phyloP scores from a whole-genome alignment of 2,797 vertebrate genomes.

The Paedocypris micromegethes region DNA sequence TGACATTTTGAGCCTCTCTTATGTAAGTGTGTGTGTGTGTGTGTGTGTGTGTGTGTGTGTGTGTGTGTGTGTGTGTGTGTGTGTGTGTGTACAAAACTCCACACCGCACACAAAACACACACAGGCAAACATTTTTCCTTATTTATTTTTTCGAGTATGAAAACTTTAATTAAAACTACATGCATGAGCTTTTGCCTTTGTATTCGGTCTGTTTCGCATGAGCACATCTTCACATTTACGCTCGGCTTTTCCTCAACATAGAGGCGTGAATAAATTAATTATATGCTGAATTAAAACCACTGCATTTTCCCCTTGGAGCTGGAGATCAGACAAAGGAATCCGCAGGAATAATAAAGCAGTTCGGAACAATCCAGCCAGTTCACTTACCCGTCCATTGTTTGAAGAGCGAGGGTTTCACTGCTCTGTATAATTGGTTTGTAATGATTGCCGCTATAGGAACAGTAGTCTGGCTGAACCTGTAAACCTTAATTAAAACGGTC shows the following conservation, averaged over 20 bases:
- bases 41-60: too few species aligned
- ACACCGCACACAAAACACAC: too few species aligned
- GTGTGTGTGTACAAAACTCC: too few species aligned
- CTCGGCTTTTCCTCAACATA: neutral
- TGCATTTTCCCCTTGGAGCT: conserved; percentile 4
- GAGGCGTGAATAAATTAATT: conserved; percentile 9
- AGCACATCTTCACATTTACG: neutral
- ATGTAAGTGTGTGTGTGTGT: neutral
- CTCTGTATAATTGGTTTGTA: conserved; percentile 43
- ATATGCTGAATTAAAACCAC: conserved; percentile 1
- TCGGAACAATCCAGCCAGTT: conserved; percentile 7
- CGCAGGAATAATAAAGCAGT: conserved; percentile 16
- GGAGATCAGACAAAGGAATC: neutral
- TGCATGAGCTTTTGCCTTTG: neutral
- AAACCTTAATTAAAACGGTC: conserved; percentile 49
- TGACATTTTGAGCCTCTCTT: conserved; percentile 26
- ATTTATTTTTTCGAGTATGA: too few species aligned
- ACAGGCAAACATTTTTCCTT: too few species aligned
- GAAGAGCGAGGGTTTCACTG: conserved; percentile 30
- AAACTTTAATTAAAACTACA: neutral
- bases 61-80: neutral
- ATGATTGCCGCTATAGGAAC: conserved; percentile 41
- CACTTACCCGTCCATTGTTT: conserved; percentile 29
- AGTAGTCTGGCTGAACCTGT: conserved; percentile 44
- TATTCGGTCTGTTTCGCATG: neutral